Conservation (phyloP, 1,140 invertebrate genomes). For the Hycleus cichorii region DNA sequence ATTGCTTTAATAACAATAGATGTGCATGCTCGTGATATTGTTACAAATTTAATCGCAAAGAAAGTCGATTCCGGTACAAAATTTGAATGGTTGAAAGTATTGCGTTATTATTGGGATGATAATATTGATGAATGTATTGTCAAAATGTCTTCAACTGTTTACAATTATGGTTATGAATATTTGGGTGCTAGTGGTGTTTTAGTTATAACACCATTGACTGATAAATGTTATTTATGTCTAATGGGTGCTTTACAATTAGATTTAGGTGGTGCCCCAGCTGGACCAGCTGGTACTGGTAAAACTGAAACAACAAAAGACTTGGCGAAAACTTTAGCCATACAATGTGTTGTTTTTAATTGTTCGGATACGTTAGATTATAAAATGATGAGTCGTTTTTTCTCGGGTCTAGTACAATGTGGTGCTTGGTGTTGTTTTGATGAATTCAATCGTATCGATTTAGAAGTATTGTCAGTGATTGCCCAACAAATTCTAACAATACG, state of each 20-base stretch:
- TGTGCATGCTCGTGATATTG: constrained; percentile 78
- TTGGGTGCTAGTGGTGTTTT: constrained; percentile 74
- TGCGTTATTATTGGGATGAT: constrained; percentile 85
- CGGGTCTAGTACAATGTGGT: constrained; percentile 77
- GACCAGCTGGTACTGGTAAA: constrained; percentile 89
- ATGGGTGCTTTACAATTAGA: constrained; percentile 83
- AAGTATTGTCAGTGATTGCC: constrained; percentile 83
- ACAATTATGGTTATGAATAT: constrained; percentile 89
- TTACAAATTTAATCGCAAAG: constrained; percentile 62
- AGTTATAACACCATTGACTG: constrained; percentile 77
- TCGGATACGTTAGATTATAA: constrained; percentile 77
- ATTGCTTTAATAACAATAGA: constrained; percentile 82
- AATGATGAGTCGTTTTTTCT: constrained; percentile 86
- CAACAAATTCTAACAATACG: constrained; percentile 73
- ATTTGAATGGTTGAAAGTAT: constrained; percentile 85
- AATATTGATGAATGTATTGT: constrained; percentile 68
- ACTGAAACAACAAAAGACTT: constrained; percentile 92
- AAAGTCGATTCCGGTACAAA: constrained; percentile 54
- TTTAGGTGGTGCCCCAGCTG: constrained; percentile 76
- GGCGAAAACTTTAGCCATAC: constrained; percentile 77
- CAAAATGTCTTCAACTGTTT: constrained; percentile 67
- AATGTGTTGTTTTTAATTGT: constrained; percentile 88
- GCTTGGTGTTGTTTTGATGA: constrained; percentile 92
- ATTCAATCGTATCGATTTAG: constrained; percentile 86
- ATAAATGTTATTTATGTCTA: constrained; percentile 79